Percentiles rank a stretch among this genome's conserved stretches.
These are phyloP conservation scores for Apteryx owenii DNA, from an alignment of 2,113 vertebrate species.

Conservation along the genomic window DNA sequence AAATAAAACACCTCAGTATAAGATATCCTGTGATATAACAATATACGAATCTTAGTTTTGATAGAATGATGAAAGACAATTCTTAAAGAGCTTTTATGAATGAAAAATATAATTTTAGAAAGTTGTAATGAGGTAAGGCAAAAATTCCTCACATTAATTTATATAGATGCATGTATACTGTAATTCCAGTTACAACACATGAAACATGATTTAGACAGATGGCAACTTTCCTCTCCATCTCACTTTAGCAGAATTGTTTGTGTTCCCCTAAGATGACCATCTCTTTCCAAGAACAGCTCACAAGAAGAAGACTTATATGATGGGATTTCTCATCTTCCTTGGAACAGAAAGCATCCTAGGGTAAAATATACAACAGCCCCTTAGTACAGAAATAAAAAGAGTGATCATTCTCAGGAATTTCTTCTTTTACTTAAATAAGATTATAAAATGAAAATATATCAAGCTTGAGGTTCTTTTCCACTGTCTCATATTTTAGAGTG, in stretches of 20 bases:
- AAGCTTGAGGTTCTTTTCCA: not conserved
- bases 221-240: not conserved
- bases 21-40: not conserved
- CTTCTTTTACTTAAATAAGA: not conserved
- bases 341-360: not conserved
- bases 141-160: not conserved
- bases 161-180: not conserved
- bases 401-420: not conserved
- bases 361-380: not conserved
- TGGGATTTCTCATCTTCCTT: not conserved
- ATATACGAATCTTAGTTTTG: not conserved
- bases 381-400: not conserved
- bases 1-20: not conserved
- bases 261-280: not conserved
- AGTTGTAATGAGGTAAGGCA: not conserved
- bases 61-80: not conserved
- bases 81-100: not conserved
- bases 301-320: not conserved
- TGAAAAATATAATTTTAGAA: not conserved
- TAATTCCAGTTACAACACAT: not conserved
- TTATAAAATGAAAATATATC: not conserved
- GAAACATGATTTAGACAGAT: not conserved
- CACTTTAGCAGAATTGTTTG: not conserved
- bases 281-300: not conserved
- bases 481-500: not conserved